Evolutionary conservation across 2,888 invertebrate genomes (phyloP), one percentile per base, ranked within the genome.

Genomic region (Leptopilina syphax): DNA sequence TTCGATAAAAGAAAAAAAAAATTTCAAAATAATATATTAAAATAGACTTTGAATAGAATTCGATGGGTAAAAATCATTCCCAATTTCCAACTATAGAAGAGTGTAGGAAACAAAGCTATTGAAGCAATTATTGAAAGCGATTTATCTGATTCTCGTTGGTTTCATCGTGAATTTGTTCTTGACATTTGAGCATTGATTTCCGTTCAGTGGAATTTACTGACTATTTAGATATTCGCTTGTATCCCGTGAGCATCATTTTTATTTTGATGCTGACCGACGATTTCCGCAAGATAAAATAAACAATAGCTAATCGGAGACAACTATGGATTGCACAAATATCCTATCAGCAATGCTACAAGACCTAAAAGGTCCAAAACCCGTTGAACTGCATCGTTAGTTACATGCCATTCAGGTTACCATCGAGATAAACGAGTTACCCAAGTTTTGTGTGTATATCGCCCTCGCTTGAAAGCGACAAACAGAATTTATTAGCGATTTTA

Each of bases 261-360:
- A 54, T 50, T 70, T 70, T 27, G 50, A 12, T 27, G 27, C 70
- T 50, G 27, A 54, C 70, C 50, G 70, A 54, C 27, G 70, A 70
- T 54, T 70, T 70, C 70, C 70, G 70, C 54, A 54, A 70, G 70
- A 70, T 70, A 70, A 70, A 70, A 70, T 70, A 70, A 70, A 70
- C 70, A 70, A 70, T 70, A 70, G 54, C 70, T 70, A 54, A 70
- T 70, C 70, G 70, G 27, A 54, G 12, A 13, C 27, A 27, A n/a
- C 27, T 54, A 70, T 50, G 27, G n/a, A 54, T 70, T 70, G 70
- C 47, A 54, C 54, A 13, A 47, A 68, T 70, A 34, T 70, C 54
- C 27, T 70, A 70, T 70, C 70, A 54, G 34, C 54, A 27, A 54
- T 13, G 13, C 70, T 70, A 50, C 54, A 70, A 70, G 70, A 54